Evolutionary conservation across 2,113 vertebrate species (phyloP).

Genomic region (Anthoscopus minutus): DNA sequence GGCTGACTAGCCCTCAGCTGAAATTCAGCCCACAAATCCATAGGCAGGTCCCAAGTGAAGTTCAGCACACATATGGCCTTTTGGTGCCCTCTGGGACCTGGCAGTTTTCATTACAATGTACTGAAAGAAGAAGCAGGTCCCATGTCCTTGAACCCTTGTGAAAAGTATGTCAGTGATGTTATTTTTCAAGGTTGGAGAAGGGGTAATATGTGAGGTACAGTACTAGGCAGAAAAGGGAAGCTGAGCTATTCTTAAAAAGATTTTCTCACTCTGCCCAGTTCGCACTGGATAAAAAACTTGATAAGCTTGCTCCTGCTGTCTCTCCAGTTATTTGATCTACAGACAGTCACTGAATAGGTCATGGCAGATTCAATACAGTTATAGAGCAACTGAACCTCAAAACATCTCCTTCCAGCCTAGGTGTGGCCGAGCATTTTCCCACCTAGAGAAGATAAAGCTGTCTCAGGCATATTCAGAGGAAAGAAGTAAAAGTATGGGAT

Average conservation of each 20-base stretch:
- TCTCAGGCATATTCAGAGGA: neutral
- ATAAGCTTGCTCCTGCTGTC: neutral
- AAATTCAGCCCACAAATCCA: neutral
- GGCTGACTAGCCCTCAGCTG: rapidly evolving
- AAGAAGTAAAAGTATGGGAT: neutral
- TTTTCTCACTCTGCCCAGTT: neutral
- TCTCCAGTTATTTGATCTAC: neutral
- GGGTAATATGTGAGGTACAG: neutral
- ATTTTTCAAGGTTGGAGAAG: neutral
- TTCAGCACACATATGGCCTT: neutral
- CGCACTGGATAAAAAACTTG: neutral
- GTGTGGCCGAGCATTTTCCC: neutral
- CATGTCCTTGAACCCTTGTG: neutral
- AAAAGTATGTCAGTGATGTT: neutral
- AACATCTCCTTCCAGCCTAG: neutral
- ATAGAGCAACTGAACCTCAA: neutral
- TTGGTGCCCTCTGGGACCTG: neutral
- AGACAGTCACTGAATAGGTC: neutral
- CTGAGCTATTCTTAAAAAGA: neutral
- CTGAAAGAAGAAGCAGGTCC: neutral
- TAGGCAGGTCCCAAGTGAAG: neutral
- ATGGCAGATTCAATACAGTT: neutral
- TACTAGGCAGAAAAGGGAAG: neutral
- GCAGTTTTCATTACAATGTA: neutral
- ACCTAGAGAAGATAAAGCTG: neutral